These are phyloP conservation scores for Ectobius pallidus DNA, from an alignment of 2,888 invertebrate genomes.

Conservation along the genomic window DNA sequence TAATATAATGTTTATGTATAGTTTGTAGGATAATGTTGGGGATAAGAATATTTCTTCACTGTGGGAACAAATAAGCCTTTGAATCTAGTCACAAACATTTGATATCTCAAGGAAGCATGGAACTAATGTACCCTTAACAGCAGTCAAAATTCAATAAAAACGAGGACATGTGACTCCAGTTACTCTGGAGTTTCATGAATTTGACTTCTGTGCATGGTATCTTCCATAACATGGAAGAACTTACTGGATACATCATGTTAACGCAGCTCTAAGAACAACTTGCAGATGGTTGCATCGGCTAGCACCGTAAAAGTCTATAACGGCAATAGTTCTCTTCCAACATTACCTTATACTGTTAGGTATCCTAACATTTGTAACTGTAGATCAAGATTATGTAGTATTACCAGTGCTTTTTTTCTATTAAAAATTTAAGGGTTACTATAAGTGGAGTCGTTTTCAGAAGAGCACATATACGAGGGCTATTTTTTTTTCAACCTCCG, in stretches of 20 bases:
- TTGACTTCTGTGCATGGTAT: conserved; percentile 14
- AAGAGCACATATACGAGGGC: no score
- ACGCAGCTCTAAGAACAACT: conserved; percentile 12
- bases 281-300: not conserved
- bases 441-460: no score
- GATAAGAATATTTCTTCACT: not conserved
- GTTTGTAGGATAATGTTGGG: not conserved
- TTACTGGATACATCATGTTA: conserved; percentile 17
- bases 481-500: no score
- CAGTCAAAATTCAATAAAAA: not conserved
- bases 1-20: no score
- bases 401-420: no score
- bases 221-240: conserved; percentile 20
- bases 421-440: no score
- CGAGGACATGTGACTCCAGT: not conserved
- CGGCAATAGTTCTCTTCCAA: no score
- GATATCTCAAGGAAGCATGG: not conserved
- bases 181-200: not conserved
- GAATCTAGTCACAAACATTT: conserved; percentile 11
- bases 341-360: no score
- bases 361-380: no score
- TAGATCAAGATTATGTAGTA: no score
- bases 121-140: conserved; percentile 10
- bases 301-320: no score
- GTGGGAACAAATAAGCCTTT: conserved; percentile 29